Evolutionary conservation across 2,797 vertebrate species (phyloP), one percentile per base, ranked within the genome.

Genomic region (Xenopus petersii): DNA sequence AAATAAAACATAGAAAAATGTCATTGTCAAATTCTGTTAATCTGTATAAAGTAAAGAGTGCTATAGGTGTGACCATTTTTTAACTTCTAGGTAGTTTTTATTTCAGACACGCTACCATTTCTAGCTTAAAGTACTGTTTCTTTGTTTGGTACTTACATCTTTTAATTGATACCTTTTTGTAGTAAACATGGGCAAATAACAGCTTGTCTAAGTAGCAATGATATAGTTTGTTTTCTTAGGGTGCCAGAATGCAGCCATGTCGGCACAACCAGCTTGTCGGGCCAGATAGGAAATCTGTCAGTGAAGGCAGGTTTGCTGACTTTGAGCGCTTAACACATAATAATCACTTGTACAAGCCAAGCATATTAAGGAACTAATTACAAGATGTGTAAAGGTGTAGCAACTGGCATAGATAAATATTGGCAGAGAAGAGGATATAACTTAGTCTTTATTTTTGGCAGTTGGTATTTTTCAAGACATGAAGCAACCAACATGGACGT

Each of bases 351-450:
- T 67, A 67, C 70, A 63, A 62, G 75, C 75, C 75, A 77, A 77
- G 64, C 30, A 51, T 66, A 67, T 77, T 67, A 67, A 77, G 66
- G 70, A 77, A 67, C 75, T 77, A 77, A 77, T 77, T 77, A 72
- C 75, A 72, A 67, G 70, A 77, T 77, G 70, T 77, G 75, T 67
- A 77, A 77, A 77, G 75, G 70, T 77, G 70, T 30, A 72, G 68
- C 30, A 77, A 72, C 70, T 77, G 70, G 69, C 70, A 77, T 55
- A 48, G 70, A 64, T 66, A 77, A 67, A 56, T 63, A 33, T 67
- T 77, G 70, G 75, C 70, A 72, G 64, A 17, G 56, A 63, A 62
- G 65, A 46, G 33, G 59, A 54, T 76, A 76, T 60, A 62, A 63
- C 69, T 75, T 49, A 42, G 46, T 47, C n/a, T 5, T 73, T 67